These are phyloP conservation scores for Acromyrmex charruanus DNA, from an alignment of 1,140 invertebrate genomes.

Conservation along the genomic window DNA sequence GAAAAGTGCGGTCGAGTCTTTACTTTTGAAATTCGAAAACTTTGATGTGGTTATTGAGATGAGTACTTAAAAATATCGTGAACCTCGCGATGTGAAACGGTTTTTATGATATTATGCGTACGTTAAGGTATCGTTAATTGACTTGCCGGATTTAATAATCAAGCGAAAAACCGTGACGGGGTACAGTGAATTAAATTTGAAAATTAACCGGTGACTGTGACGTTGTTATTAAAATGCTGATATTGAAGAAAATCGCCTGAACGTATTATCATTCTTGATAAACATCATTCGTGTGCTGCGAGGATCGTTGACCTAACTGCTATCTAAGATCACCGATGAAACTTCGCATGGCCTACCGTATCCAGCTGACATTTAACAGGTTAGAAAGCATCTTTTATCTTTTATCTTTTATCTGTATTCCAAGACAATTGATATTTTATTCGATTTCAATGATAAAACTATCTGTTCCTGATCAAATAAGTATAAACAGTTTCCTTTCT, in stretches of 20 bases:
- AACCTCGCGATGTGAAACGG: constrained; percentile 3
- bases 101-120: neutral
- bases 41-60: neutral
- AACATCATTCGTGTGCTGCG: constrained; percentile 55
- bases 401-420: neutral
- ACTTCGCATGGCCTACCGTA: constrained; percentile 58
- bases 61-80: neutral
- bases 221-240: constrained; percentile 14
- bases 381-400: constrained; percentile 22
- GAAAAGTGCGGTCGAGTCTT: constrained; percentile 11
- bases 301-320: constrained; percentile 46
- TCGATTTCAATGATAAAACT: neutral
- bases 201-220: constrained; percentile 5
- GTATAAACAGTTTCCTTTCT: neutral
- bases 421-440: constrained; percentile 9
- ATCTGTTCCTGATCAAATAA: neutral
- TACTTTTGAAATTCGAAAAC: neutral
- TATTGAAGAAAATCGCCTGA: neutral
- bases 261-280: constrained; percentile 16
- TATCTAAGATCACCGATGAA: constrained; percentile 33
- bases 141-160: constrained; percentile 3
- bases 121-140: constrained; percentile 42
- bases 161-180: neutral
- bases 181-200: constrained; percentile 9
- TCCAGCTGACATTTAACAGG: constrained; percentile 71